These are phyloP conservation scores for Rhopilema esculentum DNA, from an alignment of 30 jellyfish, hydroid and myxozoan species.

Conservation along the genomic window DNA sequence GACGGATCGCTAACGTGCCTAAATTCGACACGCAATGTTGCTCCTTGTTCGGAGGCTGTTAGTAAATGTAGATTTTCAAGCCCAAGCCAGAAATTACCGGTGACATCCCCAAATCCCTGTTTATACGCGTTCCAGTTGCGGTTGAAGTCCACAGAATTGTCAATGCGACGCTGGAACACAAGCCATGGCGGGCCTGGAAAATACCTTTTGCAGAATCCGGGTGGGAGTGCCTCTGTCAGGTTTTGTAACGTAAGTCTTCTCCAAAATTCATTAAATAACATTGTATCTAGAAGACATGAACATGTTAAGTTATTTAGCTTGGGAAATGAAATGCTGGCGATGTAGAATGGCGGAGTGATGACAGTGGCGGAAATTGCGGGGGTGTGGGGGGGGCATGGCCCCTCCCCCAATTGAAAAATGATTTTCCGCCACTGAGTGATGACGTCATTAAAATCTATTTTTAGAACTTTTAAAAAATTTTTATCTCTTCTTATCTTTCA, in stretches of 20 bases:
- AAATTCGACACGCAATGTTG: neutral
- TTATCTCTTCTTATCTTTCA: no score
- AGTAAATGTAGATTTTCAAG: neutral
- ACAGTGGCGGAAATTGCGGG: neutral
- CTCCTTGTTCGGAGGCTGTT: neutral
- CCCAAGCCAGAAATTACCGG: conserved; percentile 42
- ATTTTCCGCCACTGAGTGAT: no score
- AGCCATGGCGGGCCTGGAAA: neutral
- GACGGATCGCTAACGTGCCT: neutral
- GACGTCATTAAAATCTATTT: no score
- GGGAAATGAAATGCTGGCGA: neutral
- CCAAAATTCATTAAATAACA: neutral
- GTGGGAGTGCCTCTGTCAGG: neutral
- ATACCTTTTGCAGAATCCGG: neutral
- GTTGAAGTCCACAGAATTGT: neutral
- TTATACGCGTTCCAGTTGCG: conserved; percentile 11
- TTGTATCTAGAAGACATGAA: neutral
- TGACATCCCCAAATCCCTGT: conserved; percentile 19
- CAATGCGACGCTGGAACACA: conserved; percentile 18
- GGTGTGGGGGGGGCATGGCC: neutral
- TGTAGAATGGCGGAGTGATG: neutral
- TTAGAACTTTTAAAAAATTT: no score
- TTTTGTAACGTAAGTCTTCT: neutral
- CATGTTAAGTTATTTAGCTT: neutral
- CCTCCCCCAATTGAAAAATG: neutral